A percentile compares a stretch with the other conserved stretches of the same genome.
phyloP scores from a whole-genome alignment of 2,113 vertebrate species.

The Onychostruthus taczanowskii region DNA sequence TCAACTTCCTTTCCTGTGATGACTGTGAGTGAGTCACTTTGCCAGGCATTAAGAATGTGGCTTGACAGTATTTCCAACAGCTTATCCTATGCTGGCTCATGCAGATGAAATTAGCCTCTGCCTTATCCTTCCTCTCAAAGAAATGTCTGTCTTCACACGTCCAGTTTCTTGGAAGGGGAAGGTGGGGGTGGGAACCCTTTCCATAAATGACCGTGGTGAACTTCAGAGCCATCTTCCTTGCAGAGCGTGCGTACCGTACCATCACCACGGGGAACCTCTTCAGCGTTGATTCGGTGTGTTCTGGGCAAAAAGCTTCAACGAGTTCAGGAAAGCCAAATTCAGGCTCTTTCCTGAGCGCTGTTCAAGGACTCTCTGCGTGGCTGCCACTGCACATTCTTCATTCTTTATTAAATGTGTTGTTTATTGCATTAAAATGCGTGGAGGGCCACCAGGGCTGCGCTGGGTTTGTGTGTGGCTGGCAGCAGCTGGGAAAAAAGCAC shows the following conservation, averaged over 20 bases:
- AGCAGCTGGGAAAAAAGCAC: background rate
- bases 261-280: background rate
- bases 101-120: slow-evolving; percentile 55
- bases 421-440: background rate
- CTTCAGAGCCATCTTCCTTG: background rate
- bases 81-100: slow-evolving; percentile 7
- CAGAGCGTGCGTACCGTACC: background rate
- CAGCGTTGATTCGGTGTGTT: background rate
- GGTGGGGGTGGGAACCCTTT: background rate
- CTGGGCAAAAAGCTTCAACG: background rate
- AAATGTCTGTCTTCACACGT: background rate
- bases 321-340: slow-evolving; percentile 14
- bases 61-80: slow-evolving; percentile 25
- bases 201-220: slow-evolving; percentile 1
- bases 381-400: background rate
- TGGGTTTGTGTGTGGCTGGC: background rate
- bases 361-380: background rate
- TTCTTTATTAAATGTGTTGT: background rate
- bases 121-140: slow-evolving; percentile 57
- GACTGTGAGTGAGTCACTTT: slow-evolving; percentile 58
- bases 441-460: background rate
- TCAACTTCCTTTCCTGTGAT: slow-evolving; percentile 67
- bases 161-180: slow-evolving; percentile 45
- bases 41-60: slow-evolving; percentile 53
- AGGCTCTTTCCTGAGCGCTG: background rate